Base-by-base conservation (phyloP, 2,888 invertebrate species). In the Acrobasis consociella region DNA sequence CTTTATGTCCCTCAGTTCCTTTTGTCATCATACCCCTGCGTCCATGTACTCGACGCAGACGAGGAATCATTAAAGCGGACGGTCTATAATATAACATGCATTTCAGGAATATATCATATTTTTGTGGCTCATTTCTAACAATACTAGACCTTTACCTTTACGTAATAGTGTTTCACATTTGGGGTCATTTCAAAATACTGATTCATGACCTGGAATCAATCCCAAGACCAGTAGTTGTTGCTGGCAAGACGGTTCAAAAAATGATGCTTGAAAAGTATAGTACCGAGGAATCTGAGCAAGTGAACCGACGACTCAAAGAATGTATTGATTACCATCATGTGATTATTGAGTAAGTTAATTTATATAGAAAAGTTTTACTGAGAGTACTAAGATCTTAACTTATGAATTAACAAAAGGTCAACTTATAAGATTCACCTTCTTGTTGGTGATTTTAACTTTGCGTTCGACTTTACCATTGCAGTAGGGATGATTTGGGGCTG, bases 31-130 rank as follows among this genome's bases (percentile, higher is more conserved):
- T n/a, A n/a, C n/a, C n/a, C n/a, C n/a, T n/a, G n/a, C n/a, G n/a
- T n/a, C n/a, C n/a, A n/a, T n/a, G 22, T 22, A 22, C 22, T 3
- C 22, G n/a, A n/a, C 3, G 22, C 22, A 22, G 22, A 22, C 22
- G 22, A 22, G 22, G 22, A 22, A 2, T 22, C 3, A 22, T 22
- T 22, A 22, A 22, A 22, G 22, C 22, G 3, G 22, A 2, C 22
- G 22, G 22, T 22, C 22, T 22, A 31, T 31, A 31, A 31, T 31
- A 31, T 7, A 31, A 31, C 31, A 31, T 31, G 8, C 31, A 31
- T 31, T 55, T 55, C 55, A 55, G 55, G 55, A 16, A 55, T 11
- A 39, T 55, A 9, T 55, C 55, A 7, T 55, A 55, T 39, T 55
- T 39, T 7, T 16, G 38, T 9, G 55, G 55, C 9, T 3, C 55